These are phyloP conservation scores for Beaufortia kweichowensis DNA, from an alignment of 2,113 vertebrate species.

Conservation along the genomic window DNA sequence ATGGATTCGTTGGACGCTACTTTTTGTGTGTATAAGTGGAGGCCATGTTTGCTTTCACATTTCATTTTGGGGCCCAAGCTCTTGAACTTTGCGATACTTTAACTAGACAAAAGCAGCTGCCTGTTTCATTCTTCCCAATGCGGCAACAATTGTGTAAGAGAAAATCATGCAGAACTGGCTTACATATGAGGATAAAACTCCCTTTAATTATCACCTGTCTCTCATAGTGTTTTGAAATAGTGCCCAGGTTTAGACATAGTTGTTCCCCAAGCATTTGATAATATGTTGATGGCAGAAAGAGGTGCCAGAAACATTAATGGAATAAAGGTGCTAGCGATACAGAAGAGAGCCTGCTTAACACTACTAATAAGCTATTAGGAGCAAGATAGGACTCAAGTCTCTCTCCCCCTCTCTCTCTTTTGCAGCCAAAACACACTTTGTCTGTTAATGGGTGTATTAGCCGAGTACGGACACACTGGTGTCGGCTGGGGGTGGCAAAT, in stretches of 20 bases:
- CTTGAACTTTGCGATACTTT: neutral
- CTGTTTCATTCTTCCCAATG: neutral
- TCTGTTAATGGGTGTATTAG: constrained; percentile 34
- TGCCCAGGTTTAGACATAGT: constrained; percentile 20
- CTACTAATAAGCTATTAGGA: constrained; percentile 51
- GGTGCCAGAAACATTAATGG: constrained; percentile 52
- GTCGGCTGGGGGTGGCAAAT: neutral
- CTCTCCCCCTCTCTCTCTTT: constrained; percentile 30
- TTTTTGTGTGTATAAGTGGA: neutral
- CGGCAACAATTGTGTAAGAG: neutral
- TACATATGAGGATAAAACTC: neutral
- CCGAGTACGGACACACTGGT: neutral
- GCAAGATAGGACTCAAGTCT: constrained; percentile 44
- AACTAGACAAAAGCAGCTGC: neutral
- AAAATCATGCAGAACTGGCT: neutral
- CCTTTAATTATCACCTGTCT: constrained; percentile 1
- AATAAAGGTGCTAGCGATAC: constrained; percentile 49
- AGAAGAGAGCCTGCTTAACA: constrained; percentile 47
- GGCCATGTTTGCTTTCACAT: constrained; percentile 4
- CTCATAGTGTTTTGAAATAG: constrained; percentile 5
- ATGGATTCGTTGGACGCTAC: neutral
- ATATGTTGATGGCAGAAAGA: constrained; percentile 41
- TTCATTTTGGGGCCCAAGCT: neutral
- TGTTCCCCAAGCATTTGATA: constrained; percentile 41
- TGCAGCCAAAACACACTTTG: constrained; percentile 48